Evolutionary conservation across 2,113 vertebrate genomes (phyloP).

Genomic region (Lamprologus lemairii): DNA sequence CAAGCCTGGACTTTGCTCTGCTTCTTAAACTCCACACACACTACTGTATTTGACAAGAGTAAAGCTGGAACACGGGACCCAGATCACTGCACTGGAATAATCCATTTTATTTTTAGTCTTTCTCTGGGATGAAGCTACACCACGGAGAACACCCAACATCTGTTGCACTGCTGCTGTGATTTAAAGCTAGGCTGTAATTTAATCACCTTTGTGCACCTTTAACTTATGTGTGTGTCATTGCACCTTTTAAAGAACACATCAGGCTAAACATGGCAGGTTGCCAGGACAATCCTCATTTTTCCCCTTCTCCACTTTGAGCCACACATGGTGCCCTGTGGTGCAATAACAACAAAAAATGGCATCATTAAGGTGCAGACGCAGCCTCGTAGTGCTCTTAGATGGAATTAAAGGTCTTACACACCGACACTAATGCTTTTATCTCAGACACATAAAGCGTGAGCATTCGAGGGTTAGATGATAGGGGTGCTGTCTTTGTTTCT

Average conservation of each 20-base stretch:
- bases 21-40: neutral
- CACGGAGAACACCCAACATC: neutral
- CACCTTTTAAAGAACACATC: neutral
- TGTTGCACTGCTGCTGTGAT: neutral
- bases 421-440: neutral
- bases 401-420: constrained; percentile 5
- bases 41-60: neutral
- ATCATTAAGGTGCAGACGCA: neutral
- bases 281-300: neutral
- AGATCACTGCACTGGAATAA: neutral
- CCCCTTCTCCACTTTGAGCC: neutral
- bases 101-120: neutral
- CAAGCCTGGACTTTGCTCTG: neutral
- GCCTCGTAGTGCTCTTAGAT: constrained; percentile 1
- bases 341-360: neutral
- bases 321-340: neutral
- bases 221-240: constrained; percentile 4
- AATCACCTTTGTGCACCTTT: neutral
- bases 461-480: neutral
- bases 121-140: neutral
- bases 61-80: neutral
- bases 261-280: neutral
- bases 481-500: neutral
- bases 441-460: neutral
- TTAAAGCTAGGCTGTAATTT: neutral